phyloP scores from a whole-genome alignment of 2,797 vertebrate species.

The Mormyrus hasselquistii region DNA sequence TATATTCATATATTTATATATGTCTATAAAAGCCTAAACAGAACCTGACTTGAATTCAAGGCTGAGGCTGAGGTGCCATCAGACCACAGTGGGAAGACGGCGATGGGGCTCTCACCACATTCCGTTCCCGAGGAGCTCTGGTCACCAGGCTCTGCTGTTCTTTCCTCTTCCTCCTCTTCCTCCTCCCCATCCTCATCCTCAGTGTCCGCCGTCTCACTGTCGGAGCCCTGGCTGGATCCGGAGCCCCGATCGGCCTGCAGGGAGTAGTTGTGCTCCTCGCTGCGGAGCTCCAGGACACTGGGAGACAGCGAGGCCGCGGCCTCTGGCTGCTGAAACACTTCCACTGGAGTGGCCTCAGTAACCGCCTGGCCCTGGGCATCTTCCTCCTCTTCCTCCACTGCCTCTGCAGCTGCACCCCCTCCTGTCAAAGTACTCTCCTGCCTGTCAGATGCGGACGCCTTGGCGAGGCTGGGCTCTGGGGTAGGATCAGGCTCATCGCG shows the following conservation, averaged over 20 bases:
- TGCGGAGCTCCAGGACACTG: slow-evolving; percentile 52
- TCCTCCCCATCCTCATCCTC: slow-evolving; percentile 41
- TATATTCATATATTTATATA: not conserved
- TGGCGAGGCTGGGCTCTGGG: not conserved
- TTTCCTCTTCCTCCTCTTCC: slow-evolving; percentile 45
- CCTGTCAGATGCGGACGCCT: not conserved
- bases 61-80: not conserved
- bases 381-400: slow-evolving; percentile 32
- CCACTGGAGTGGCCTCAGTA: not conserved
- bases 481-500: not conserved
- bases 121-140: slow-evolving; percentile 60
- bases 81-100: not conserved
- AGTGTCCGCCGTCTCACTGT: slow-evolving; percentile 22
- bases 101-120: slow-evolving; percentile 46
- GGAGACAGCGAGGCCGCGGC: slow-evolving; percentile 22
- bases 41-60: not conserved
- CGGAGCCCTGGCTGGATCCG: slow-evolving; percentile 24
- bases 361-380: slow-evolving; percentile 10
- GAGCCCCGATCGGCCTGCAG: slow-evolving; percentile 45
- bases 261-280: slow-evolving; percentile 67
- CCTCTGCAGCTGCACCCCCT: slow-evolving; percentile 4
- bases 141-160: slow-evolving; percentile 49
- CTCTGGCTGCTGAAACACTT: slow-evolving; percentile 6
- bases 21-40: slow-evolving; percentile 6
- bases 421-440: not conserved